Evolutionary conservation across 2,888 invertebrate species (phyloP).

Genomic region (Dascillus cervinus): DNA sequence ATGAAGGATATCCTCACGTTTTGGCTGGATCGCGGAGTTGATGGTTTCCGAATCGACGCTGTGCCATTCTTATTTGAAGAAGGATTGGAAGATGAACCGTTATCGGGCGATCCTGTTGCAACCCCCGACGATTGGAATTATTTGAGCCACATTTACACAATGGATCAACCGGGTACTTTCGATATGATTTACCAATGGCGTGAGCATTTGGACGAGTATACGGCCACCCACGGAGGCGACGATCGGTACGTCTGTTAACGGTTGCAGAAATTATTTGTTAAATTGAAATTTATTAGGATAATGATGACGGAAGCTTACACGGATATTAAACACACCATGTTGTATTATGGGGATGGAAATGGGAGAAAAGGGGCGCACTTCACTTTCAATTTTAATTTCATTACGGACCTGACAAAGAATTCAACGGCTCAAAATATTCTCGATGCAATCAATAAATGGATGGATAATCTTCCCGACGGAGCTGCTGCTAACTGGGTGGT

Average conservation of each 20-base stretch:
- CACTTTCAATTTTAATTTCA: conserved; percentile 71
- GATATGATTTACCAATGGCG: conserved; percentile 62
- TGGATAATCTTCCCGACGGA: conserved; percentile 53
- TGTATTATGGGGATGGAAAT: conserved; percentile 54
- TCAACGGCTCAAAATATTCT: conserved; percentile 57
- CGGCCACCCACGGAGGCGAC: conserved; percentile 34
- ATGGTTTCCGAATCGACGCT: conserved; percentile 82
- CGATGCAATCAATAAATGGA: conserved; percentile 55
- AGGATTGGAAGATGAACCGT: conserved; percentile 40
- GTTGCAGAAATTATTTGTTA: not conserved
- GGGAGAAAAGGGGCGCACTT: conserved; percentile 55
- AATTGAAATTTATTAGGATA: conserved; percentile 41
- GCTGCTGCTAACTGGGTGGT: conserved; percentile 72
- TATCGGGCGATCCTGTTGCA: conserved; percentile 21
- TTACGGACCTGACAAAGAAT: conserved; percentile 49
- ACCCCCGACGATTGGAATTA: conserved; percentile 46
- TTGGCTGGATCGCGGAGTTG: conserved; percentile 78
- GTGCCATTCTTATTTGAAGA: conserved; percentile 47
- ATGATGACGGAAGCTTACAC: conserved; percentile 74
- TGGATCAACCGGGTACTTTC: conserved; percentile 48
- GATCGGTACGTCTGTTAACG: too few relatives aligned
- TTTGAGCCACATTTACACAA: conserved; percentile 56
- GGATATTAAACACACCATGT: conserved; percentile 50
- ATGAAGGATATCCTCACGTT: conserved; percentile 62
- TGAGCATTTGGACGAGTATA: conserved; percentile 51